Evolutionary conservation across 2,888 invertebrate species (phyloP), one percentile per base, ranked within the genome.

Genomic region (Synanthedon formicaeformis): DNA sequence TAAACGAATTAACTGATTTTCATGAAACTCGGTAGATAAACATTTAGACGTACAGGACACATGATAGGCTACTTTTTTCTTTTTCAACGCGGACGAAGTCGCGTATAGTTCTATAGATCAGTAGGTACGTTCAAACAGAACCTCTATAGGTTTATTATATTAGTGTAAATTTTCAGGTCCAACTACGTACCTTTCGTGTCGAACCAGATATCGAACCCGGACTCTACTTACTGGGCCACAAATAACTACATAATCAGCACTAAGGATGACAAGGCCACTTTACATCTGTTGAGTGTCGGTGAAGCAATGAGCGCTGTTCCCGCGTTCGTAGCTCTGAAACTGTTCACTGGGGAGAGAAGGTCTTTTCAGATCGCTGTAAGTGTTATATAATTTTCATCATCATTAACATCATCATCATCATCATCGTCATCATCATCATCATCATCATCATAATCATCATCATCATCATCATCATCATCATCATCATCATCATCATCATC

Each of bases 161-260:
- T 10, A 34, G 34, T 27, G 1, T 2, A 27, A 8, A 10, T 51
- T 73, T 78, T 18, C 67, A 93, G 93, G 40, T 89, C 91, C 0
- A 88, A 88, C 55, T 89, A 91, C 60, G 88, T 92, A 0, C 90
- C 91, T 0, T 92, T 92, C 63, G 88, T 93, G 57, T 87, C 89
- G 2, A 90, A 91, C 40, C 89, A 92, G 60, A 82, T 93, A 1
- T 85, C 88, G 0, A 86, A 88, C 60, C 89, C 90, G 0, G 87
- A 89, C 6, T 83, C 85, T 1, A 82, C 89, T 4, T 89, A 89
- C 61, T 91, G 93, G 89, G 89, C 91, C 0, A 93, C 93, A 0
- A 93, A 92, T 34, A 93, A 93, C 73, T 92, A 92, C 65, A 88
- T 93, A 54, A 88, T 92, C 60, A 93, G 92, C 57, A 91, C 90